phyloP scores from a whole-genome alignment of 1,140 invertebrate genomes.

The Drosophila lini region DNA sequence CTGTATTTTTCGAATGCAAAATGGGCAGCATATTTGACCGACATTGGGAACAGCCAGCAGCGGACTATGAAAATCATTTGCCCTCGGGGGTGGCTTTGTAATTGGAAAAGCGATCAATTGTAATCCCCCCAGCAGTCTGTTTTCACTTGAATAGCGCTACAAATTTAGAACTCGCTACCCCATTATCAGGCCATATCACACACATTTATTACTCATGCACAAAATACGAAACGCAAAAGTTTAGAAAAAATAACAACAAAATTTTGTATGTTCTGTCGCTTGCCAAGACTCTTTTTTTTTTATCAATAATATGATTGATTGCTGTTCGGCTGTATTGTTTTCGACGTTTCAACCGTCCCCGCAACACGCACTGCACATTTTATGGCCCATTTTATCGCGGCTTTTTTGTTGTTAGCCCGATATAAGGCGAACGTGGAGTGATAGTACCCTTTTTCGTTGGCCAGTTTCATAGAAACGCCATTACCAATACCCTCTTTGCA shows the following conservation, averaged over 20 bases:
- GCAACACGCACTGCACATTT: constrained; percentile 62
- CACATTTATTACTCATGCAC: constrained; percentile 63
- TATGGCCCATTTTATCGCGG: constrained; percentile 64
- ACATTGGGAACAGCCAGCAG: constrained; percentile 34
- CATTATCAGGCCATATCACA: constrained; percentile 40
- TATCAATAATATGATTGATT: constrained; percentile 69
- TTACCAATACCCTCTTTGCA: constrained; percentile 32
- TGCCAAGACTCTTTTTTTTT: constrained; percentile 33
- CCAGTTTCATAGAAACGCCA: constrained; percentile 50
- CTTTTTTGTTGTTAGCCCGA: constrained; percentile 43
- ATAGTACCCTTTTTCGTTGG: constrained; percentile 53
- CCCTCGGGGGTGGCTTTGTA: constrained; percentile 31
- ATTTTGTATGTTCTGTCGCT: neutral
- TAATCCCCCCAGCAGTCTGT: constrained; percentile 28
- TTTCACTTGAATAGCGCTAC: constrained; percentile 45
- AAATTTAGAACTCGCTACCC: constrained; percentile 44
- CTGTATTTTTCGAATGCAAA: constrained; percentile 40
- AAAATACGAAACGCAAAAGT: constrained; percentile 33
- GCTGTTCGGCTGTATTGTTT: constrained; percentile 27
- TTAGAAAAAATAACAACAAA: constrained; percentile 25
- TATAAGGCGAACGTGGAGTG: constrained; percentile 58
- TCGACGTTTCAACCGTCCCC: constrained; percentile 13
- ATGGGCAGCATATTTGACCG: constrained; percentile 53
- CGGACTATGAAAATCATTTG: constrained; percentile 34
- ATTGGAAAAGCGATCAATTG: constrained; percentile 54